Evolutionary conservation across 2,888 invertebrate genomes (phyloP), one percentile per base, ranked within the genome.

Genomic region (Torymus auratus): DNA sequence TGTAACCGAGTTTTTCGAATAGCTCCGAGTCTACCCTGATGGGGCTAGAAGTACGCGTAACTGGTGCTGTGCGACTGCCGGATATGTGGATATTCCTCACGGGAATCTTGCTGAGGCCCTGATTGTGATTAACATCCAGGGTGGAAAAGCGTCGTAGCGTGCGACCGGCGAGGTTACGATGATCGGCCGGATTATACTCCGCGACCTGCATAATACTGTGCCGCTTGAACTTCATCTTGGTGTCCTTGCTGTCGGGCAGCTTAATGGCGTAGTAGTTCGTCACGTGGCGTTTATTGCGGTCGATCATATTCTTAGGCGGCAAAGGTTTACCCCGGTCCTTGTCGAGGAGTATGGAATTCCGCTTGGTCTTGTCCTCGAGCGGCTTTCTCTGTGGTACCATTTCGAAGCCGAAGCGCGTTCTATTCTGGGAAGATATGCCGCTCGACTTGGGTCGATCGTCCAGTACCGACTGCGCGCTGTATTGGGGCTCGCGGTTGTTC

Each of bases 71-170:
- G 78, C 89, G 87, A 79, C 90, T 90, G 15, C 89, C 89, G 50
- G 87, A 87, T n/a, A 86, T 83, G 15, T 87, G 84, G 2, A 83
- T 84, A 78, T 85, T 89, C 65, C 90, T 86, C 78, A 91, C 83
- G 1, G 91, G 88, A 77, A 91, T 90, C 80, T 90, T 90, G 78
- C 90, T 89, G 23, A 86, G 83, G 17, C 90, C 91, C 69, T 90
- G 90, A 86, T 91, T 91, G 81, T 91, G 91, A 81, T 91, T 91
- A 12, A 91, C 89, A 64, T 91, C 91, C 64, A 90, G 82, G 12
- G 85, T 87, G 0, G 87, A 87, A 28, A 85, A 85, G 5, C 88
- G 82, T 28, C 86, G 81, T 0, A 86, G 60, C 4, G 83, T 80
- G 13, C 86, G 83, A 12, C 83, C 82, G 41, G 61, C 55, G 2